phyloP scores from a whole-genome alignment of 2,888 invertebrate species.

The Drosophila borborema region DNA sequence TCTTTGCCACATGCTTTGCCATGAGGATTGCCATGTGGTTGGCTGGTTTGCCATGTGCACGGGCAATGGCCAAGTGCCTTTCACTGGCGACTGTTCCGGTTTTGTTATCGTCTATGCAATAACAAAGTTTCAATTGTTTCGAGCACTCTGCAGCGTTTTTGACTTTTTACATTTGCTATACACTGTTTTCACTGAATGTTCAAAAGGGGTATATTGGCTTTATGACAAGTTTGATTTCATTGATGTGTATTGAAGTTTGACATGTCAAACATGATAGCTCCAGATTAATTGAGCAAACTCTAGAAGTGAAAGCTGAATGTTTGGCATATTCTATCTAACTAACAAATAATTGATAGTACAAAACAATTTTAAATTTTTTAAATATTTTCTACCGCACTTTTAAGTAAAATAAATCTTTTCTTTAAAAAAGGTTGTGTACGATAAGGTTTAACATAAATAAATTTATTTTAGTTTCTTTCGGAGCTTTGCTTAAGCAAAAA shows the following conservation, averaged over 20 bases:
- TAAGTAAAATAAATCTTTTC: too few relatives aligned
- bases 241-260: background rate
- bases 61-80: background rate
- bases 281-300: too few relatives aligned
- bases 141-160: conserved; percentile 33
- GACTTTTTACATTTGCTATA: conserved; percentile 40
- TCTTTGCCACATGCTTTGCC: conserved; percentile 3
- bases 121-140: conserved; percentile 60
- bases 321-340: background rate
- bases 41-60: conserved; percentile 20
- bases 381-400: too few relatives aligned
- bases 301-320: background rate
- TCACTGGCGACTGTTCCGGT: conserved; percentile 32
- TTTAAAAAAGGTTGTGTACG: too few relatives aligned
- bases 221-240: background rate
- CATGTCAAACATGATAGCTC: too few relatives aligned
- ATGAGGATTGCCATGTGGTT: conserved; percentile 15
- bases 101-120: conserved; percentile 33
- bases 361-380: too few relatives aligned
- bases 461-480: too few relatives aligned
- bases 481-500: too few relatives aligned
- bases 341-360: background rate
- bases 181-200: background rate
- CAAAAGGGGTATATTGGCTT: background rate
- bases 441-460: too few relatives aligned